These are phyloP conservation scores for Aphodius granarius DNA, from an alignment of 2,888 invertebrate species.

Conservation along the genomic window DNA sequence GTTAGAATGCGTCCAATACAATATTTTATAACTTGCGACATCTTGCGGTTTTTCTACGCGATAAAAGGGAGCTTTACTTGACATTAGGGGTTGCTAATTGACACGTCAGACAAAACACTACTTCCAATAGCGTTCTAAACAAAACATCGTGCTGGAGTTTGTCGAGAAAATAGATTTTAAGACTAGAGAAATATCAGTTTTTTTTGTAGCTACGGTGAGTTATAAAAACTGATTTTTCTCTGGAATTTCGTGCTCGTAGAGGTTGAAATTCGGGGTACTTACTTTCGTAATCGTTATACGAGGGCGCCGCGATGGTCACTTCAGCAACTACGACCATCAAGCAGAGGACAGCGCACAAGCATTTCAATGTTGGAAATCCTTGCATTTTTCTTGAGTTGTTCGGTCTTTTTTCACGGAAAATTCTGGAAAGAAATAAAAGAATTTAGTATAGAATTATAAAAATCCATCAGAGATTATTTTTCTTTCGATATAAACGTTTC, in stretches of 20 bases:
- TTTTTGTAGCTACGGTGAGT: no score
- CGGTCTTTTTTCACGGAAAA: not conserved
- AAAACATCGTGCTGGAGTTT: no score
- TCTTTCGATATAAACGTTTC: no score
- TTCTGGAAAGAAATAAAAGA: not conserved
- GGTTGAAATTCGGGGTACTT: slow-evolving; percentile 36
- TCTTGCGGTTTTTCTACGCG: no score
- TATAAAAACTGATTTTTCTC: no score
- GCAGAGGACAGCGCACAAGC: slow-evolving; percentile 47
- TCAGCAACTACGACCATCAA: slow-evolving; percentile 47
- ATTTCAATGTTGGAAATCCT: slow-evolving; percentile 42
- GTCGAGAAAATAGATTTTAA: no score
- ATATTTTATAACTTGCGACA: no score
- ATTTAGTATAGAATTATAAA: not conserved
- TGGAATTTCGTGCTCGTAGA: not conserved
- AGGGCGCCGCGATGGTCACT: slow-evolving; percentile 47
- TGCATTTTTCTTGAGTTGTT: slow-evolving; percentile 31
- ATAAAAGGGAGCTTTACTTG: not conserved
- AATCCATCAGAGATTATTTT: no score
- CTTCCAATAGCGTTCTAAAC: not conserved
- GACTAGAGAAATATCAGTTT: no score
- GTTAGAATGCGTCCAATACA: not conserved
- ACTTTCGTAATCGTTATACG: slow-evolving; percentile 52
- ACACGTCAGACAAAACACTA: not conserved
- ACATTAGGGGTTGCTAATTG: not conserved